Evolutionary conservation across 2,888 invertebrate genomes (phyloP).

Genomic region (Neuroscelio doddi): DNA sequence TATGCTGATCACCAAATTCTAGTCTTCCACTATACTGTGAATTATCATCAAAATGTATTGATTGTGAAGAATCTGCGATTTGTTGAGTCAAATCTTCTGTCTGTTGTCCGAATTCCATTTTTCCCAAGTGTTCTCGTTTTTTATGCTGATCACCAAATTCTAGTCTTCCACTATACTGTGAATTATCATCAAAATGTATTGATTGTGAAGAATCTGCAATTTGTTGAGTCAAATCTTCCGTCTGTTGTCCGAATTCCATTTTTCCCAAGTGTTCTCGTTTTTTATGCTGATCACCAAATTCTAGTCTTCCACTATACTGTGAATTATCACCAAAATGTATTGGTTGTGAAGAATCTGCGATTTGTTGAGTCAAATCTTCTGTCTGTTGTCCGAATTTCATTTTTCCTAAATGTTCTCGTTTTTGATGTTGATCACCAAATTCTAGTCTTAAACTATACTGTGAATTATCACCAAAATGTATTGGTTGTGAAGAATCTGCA

Average conservation of each 20-base stretch:
- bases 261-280: background rate
- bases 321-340: background rate
- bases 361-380: slow-evolving; percentile 3
- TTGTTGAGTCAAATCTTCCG: slow-evolving; percentile 4
- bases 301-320: background rate
- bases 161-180: background rate
- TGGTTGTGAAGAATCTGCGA: background rate
- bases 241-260: background rate
- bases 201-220: background rate
- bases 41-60: too few relatives aligned
- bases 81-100: background rate
- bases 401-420: too few relatives aligned
- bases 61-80: too few relatives aligned
- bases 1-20: too few relatives aligned
- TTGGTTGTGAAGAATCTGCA: too few relatives aligned
- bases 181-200: background rate
- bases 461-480: too few relatives aligned
- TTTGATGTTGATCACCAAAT: too few relatives aligned
- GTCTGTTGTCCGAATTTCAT: background rate
- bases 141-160: too few relatives aligned
- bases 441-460: too few relatives aligned
- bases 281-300: background rate
- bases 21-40: background rate
- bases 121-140: too few relatives aligned
- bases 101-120: background rate